A percentile compares a stretch with the other conserved stretches of the same genome.
These are phyloP conservation scores for Brienomyrus brachyistius DNA, from an alignment of 2,113 vertebrate genomes.

Conservation along the genomic window DNA sequence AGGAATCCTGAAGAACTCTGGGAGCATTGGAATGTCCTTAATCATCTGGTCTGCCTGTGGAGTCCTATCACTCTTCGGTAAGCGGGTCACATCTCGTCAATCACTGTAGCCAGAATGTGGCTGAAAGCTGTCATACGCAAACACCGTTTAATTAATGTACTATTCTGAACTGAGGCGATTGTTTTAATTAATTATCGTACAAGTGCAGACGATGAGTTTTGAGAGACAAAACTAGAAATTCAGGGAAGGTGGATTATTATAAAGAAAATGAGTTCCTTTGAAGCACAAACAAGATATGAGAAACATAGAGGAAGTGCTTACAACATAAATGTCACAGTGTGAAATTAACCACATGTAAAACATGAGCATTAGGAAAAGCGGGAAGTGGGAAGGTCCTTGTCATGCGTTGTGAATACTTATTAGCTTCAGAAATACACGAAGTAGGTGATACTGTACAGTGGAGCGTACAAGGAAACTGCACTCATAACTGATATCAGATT, in stretches of 20 bases:
- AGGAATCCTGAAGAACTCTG: slow-evolving; percentile 82
- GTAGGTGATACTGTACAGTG: background rate
- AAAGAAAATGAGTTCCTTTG: background rate
- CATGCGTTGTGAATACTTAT: background rate
- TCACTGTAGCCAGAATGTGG: background rate
- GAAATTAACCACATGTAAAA: background rate
- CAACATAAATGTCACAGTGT: background rate
- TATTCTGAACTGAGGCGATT: background rate
- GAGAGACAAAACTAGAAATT: background rate
- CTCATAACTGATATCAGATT: background rate
- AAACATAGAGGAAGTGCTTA: background rate
- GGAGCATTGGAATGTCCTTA: slow-evolving; percentile 88
- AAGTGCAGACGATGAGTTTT: background rate
- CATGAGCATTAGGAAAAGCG: background rate
- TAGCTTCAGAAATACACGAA: background rate
- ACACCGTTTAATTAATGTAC: background rate
- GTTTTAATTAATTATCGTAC: background rate
- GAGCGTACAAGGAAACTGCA: background rate
- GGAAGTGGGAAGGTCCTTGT: background rate
- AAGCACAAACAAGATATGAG: background rate
- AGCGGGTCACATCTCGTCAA: slow-evolving; percentile 42
- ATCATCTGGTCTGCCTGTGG: slow-evolving; percentile 82
- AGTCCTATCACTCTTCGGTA: slow-evolving; percentile 88
- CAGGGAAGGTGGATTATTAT: background rate
- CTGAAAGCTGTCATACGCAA: background rate